Percentiles rank a stretch among this genome's conserved stretches.
These are phyloP conservation scores for Spheniscus humboldti DNA, from an alignment of 2,797 vertebrate genomes.

Conservation along the genomic window DNA sequence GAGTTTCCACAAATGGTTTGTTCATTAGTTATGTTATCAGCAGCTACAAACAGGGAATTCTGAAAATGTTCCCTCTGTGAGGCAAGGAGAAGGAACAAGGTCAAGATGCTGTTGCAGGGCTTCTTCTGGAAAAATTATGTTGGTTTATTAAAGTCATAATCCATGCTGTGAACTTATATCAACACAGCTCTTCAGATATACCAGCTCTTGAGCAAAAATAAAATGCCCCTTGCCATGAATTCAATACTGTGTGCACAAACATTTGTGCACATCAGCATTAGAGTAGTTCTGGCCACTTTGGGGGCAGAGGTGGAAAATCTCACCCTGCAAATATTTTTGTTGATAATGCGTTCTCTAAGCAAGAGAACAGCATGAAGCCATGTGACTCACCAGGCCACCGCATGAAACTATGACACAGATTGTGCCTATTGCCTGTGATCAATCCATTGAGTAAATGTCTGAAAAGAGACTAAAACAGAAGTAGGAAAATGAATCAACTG, in stretches of 20 bases:
- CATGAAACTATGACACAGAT: background rate
- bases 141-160: background rate
- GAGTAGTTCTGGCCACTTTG: background rate
- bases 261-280: background rate
- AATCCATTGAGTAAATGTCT: background rate
- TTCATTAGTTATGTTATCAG: background rate
- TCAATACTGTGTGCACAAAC: background rate
- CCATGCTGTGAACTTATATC: background rate
- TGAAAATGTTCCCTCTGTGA: background rate
- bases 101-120: background rate
- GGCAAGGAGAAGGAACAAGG: background rate
- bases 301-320: background rate
- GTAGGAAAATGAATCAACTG: background rate
- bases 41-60: background rate
- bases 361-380: background rate
- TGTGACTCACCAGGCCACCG: background rate
- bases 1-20: background rate
- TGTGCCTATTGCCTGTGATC: background rate
- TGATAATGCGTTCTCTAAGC: background rate
- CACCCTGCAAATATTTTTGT: background rate
- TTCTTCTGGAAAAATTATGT: background rate
- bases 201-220: background rate
- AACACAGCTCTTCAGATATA: background rate
- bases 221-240: background rate
- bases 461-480: background rate